Evolutionary conservation across 2,113 vertebrate species (phyloP).

Genomic region (Sturnus vulgaris): DNA sequence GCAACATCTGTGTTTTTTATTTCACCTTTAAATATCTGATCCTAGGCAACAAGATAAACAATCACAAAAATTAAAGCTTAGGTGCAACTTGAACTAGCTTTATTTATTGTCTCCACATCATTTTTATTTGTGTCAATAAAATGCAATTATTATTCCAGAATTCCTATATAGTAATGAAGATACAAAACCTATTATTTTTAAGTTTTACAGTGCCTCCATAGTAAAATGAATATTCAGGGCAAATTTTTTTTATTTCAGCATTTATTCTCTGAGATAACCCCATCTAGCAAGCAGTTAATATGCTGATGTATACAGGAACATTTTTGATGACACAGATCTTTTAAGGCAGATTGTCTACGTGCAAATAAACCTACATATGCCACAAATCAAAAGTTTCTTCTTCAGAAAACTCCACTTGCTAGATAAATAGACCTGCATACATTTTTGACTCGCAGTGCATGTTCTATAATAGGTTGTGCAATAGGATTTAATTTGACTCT

Average conservation of each 20-base stretch:
- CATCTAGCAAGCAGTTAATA: not conserved
- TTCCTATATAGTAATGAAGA: not conserved
- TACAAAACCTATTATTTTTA: not conserved
- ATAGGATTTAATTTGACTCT: conserved; percentile 29
- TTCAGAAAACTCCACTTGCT: conserved; percentile 17
- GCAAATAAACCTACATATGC: not conserved
- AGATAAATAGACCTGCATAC: not conserved
- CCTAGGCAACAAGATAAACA: not conserved
- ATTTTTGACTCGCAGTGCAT: not conserved
- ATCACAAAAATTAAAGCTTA: not conserved
- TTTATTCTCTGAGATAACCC: conserved; percentile 35
- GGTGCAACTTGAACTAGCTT: not conserved
- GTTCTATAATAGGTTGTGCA: not conserved
- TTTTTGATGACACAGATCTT: conserved; percentile 3
- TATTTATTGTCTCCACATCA: not conserved
- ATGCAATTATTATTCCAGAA: not conserved
- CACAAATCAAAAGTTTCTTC: conserved; percentile 58
- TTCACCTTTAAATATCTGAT: not conserved
- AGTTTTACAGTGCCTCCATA: not conserved
- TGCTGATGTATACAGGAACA: not conserved
- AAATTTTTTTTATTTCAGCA: not conserved
- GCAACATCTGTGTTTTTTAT: not conserved
- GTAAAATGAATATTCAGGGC: not conserved
- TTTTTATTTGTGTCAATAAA: not conserved
- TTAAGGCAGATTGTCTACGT: not conserved